phyloP scores from a whole-genome alignment of 2,888 invertebrate species.

The Drosophila rellima region DNA sequence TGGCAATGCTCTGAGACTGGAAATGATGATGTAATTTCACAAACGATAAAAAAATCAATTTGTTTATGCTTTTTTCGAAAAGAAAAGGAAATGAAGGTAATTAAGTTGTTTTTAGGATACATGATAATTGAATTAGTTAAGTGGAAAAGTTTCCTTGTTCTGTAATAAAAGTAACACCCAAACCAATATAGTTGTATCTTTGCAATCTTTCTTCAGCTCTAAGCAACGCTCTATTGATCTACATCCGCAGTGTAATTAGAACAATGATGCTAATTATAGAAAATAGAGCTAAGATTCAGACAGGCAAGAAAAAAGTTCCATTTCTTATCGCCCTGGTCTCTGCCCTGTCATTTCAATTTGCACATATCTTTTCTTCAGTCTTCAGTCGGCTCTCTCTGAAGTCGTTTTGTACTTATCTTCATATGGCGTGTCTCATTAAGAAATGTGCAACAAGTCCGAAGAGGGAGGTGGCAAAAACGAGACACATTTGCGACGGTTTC shows the following conservation, averaged over 20 bases:
- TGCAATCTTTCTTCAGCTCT: background rate
- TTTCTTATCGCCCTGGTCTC: constrained; percentile 58
- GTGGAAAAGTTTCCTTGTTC: background rate
- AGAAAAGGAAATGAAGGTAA: constrained; percentile 38
- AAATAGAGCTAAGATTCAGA: background rate
- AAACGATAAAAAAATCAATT: constrained; percentile 13
- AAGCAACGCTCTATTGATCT: constrained; percentile 30
- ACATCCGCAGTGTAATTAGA: constrained; percentile 54
- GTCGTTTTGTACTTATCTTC: constrained; percentile 47
- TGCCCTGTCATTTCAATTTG: constrained; percentile 61
- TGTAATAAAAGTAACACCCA: background rate
- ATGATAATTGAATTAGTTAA: constrained; percentile 1
- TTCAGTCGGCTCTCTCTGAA: constrained; percentile 66
- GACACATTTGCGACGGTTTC: constrained; percentile 61
- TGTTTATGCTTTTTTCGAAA: constrained; percentile 32
- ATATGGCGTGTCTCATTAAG: constrained; percentile 68
- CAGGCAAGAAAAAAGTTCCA: background rate
- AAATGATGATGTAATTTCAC: constrained; percentile 42
- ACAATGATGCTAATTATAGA: constrained; percentile 60
- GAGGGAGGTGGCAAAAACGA: background rate
- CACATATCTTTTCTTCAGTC: constrained; percentile 44
- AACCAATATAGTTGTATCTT: background rate
- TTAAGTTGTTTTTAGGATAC: constrained; percentile 28
- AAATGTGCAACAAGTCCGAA: constrained; percentile 35
- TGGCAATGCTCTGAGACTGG: constrained; percentile 20